Conservation (phyloP, 2,888 invertebrate genomes). For the Drosophila kokeensis region DNA sequence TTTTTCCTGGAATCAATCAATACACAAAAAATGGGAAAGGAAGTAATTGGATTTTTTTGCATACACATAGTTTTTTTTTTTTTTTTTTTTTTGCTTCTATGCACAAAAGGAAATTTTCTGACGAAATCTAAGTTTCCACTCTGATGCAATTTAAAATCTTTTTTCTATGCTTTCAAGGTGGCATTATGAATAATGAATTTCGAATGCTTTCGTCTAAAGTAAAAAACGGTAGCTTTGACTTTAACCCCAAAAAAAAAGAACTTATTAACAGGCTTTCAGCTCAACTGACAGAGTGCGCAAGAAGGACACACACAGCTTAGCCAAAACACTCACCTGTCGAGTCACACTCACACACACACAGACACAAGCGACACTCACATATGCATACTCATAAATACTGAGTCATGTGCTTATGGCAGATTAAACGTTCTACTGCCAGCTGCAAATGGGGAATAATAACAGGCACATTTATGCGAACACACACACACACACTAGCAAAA, state of each 20-base stretch:
- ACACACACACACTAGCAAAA: not conserved
- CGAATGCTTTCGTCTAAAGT: slow-evolving; percentile 9
- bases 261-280: slow-evolving; percentile 3
- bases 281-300: slow-evolving; percentile 38
- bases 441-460: slow-evolving; percentile 63
- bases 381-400: slow-evolving; percentile 59
- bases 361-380: not conserved
- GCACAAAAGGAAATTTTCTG: not conserved
- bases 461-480: slow-evolving; percentile 28
- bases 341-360: slow-evolving; percentile 22
- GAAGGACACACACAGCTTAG: slow-evolving; percentile 50
- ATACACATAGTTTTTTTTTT: not conserved
- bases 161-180: not conserved
- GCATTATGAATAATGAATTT: slow-evolving; percentile 13
- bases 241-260: slow-evolving; percentile 9
- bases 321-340: slow-evolving; percentile 60
- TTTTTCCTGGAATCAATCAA: not conserved
- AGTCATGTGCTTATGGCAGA: slow-evolving; percentile 76
- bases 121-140: not conserved
- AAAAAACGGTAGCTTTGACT: slow-evolving; percentile 5
- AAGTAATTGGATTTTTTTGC: not conserved
- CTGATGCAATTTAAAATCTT: not conserved
- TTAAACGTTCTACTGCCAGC: slow-evolving; percentile 71
- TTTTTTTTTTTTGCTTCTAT: not conserved
- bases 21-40: not conserved